Base-by-base conservation (phyloP, 1,140 invertebrate species). In the Maconellicoccus hirsutus region DNA sequence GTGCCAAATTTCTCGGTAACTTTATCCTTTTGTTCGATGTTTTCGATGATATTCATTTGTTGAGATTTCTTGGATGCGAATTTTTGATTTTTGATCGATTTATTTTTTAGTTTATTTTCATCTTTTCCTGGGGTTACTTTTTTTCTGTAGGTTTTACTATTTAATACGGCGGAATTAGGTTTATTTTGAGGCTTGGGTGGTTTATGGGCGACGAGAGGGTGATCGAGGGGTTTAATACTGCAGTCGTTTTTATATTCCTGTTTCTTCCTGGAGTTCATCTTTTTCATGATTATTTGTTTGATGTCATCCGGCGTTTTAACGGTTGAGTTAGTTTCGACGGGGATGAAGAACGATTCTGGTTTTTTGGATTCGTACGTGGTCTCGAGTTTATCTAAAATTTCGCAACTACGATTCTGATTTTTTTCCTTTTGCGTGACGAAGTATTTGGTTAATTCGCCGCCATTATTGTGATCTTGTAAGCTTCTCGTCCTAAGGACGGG, bases 121-220 rank as follows among this genome's bases (percentile, higher is more conserved):
- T 70, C 42, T 33, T 25, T 63, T 63, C 7, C 3, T 4, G 8
- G 14, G n/a, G 59, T n/a, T 25, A 61, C 22, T 27, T 23, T 66
- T 25, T 63, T 71, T 66, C 25, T 71, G 19, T 42, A 25, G 1
- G 42, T 19, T 23, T 23, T 25, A 22, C n/a, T 25, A 16, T 16
- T 10, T 78, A 76, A 71, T 77, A 77, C 33, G 26, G 59, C 22
- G n/a, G 33, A 7, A 7, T 14, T 14, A 16, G 71, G 70, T 79
- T 81, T 79, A 76, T 79, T 78, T 3, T 80, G 80, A 0, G 81
- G 81, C 72, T 82, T 82, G 0, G 81, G 81, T 0, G 81, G 81
- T 72, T 82, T 82, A 70, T 82, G 81, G 0, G 81, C 77, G 0
- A 82, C 80, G 39, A 81, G 77, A 59, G 79, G 72, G 78, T 75